phyloP scores from a whole-genome alignment of 2,888 invertebrate species.

The Phalera bucephala region DNA sequence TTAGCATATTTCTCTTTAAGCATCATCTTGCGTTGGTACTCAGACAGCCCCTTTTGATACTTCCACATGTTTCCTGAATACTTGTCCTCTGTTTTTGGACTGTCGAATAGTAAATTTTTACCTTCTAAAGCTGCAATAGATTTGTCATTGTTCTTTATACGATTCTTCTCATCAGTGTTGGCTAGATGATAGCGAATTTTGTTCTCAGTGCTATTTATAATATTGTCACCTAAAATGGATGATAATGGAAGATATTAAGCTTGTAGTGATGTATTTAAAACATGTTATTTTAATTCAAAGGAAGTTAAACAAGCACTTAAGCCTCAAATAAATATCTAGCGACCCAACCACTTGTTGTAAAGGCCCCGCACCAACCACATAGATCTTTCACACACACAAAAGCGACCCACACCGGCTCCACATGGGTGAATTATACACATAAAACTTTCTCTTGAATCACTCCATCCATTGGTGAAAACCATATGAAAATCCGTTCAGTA shows the following conservation, averaged over 20 bases:
- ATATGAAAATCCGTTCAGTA: too few species aligned
- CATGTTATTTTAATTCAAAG: too few species aligned
- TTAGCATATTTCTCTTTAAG: slow-evolving; percentile 64
- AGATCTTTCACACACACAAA: too few species aligned
- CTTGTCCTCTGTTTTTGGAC: slow-evolving; percentile 43
- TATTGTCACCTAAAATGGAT: slow-evolving; percentile 60
- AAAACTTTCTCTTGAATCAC: too few species aligned
- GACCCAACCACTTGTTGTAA: too few species aligned
- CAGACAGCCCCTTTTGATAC: slow-evolving; percentile 45
- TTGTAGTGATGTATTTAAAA: not conserved
- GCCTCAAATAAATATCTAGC: too few species aligned
- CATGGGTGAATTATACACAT: too few species aligned
- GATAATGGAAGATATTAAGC: slow-evolving; percentile 11
- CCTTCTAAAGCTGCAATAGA: slow-evolving; percentile 70
- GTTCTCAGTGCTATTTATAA: slow-evolving; percentile 43
- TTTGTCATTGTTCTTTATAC: slow-evolving; percentile 72
- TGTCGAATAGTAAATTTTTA: slow-evolving; percentile 62
- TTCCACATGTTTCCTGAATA: slow-evolving; percentile 62
- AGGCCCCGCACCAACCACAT: too few species aligned
- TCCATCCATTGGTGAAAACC: too few species aligned
- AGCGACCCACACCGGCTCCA: too few species aligned
- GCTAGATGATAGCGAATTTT: slow-evolving; percentile 55
- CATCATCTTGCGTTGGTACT: slow-evolving; percentile 53
- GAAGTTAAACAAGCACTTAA: too few species aligned
- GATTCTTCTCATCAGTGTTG: slow-evolving; percentile 58